These are phyloP conservation scores for Indicator maculatus DNA, from an alignment of 2,113 vertebrate genomes.

Conservation along the genomic window DNA sequence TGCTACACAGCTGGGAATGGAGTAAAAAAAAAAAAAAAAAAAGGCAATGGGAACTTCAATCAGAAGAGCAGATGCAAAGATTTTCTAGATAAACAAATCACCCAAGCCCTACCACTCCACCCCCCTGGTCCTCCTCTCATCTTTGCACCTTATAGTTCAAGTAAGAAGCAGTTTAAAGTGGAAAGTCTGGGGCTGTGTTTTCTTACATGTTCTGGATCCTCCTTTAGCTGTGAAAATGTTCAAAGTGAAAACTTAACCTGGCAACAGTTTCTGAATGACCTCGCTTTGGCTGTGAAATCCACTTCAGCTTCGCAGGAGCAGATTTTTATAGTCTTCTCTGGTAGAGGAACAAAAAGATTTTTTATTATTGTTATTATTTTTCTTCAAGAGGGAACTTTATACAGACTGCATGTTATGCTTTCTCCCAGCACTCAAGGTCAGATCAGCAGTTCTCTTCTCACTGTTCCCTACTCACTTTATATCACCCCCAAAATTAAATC, in stretches of 20 bases:
- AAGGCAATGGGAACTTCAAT: conserved; percentile 24
- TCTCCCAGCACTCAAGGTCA: conserved; percentile 30
- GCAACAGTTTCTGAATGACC: conserved; percentile 60
- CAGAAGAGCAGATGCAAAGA: conserved; percentile 48
- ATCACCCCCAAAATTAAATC: not conserved
- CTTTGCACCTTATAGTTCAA: conserved; percentile 40
- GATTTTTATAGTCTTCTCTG: conserved; percentile 60
- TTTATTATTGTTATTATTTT: conserved; percentile 56
- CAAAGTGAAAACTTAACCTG: conserved; percentile 68
- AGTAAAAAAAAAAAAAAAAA: not conserved
- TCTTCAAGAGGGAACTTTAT: conserved; percentile 53
- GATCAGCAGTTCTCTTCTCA: conserved; percentile 8
- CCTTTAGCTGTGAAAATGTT: conserved; percentile 65
- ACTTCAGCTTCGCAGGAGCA: conserved; percentile 60
- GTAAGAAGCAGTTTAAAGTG: conserved; percentile 31
- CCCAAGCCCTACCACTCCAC: not conserved
- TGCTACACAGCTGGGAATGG: conserved; percentile 62
- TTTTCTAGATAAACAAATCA: conserved; percentile 53
- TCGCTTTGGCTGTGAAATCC: conserved; percentile 63
- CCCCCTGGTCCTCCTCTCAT: not conserved
- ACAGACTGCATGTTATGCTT: conserved; percentile 42
- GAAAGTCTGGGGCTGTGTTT: conserved; percentile 40
- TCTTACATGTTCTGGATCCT: conserved; percentile 36
- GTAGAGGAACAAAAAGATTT: conserved; percentile 59
- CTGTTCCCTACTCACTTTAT: conserved; percentile 23